Evolutionary conservation across 2,888 invertebrate genomes (phyloP), one percentile per base, ranked within the genome.

Genomic region (Ligdia adustata): DNA sequence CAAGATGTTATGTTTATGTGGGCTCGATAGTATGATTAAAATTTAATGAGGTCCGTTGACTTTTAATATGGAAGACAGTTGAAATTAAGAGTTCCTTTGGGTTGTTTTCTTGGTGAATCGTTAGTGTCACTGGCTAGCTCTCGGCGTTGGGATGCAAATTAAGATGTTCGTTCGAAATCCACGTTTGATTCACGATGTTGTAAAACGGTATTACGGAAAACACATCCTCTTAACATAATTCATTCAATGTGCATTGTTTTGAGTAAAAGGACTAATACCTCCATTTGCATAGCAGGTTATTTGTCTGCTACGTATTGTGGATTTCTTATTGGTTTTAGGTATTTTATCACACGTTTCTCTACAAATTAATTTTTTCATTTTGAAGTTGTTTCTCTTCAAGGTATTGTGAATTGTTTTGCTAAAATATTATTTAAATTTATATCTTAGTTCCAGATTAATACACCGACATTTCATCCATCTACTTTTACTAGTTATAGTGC

Each of bases 51-150:
- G 50, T 38, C 34, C 24, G 28, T n/a, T 46, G 46, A 67, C 75
- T 79, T 71, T 75, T 74, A 79, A 79, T 73, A 67, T 66, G 68
- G 67, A 72, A 72, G 79, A 79, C 79, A 80, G 69, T 65, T 38
- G 64, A 75, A 80, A 84, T 86, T 81, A 75, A 85, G 86, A 81
- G 81, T 79, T 81, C 66, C 70, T 75, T 82, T 81, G 75, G 62
- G 81, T 80, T 83, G 80, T 86, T 84, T 84, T 82, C 74, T 72
- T 82, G 76, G 75, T 71, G 71, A 63, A 77, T 86, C 85, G 81
- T 86, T 85, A 84, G 79, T 81, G 82, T 82, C 82, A 70, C 72
- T 66, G 73, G 69, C 69, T 69, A 62, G 79, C 78, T 73, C 62
- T 60, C 60, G 75, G 81, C 79, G 72, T 15, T 22, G 26, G 27